Base-by-base conservation (phyloP, 2,797 vertebrate species). In the Agapornis canus region DNA sequence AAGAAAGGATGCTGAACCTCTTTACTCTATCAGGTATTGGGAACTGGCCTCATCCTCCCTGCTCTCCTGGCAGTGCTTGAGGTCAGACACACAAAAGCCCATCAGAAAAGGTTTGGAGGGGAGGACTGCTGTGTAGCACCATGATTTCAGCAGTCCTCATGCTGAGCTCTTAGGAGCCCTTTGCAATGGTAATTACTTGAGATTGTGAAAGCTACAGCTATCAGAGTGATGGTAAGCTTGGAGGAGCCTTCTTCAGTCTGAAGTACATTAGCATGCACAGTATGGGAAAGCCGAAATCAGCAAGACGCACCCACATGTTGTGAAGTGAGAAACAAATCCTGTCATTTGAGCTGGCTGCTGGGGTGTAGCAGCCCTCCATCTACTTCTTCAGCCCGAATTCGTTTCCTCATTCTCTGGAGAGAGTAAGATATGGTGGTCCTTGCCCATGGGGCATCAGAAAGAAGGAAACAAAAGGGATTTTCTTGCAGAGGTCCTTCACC, bases 81-180 rank as follows among this genome's bases (percentile, higher is more conserved):
- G 39, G 8, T 64, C 45, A 69, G 40, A 82, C 90, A 68, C 1
- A 2, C 25, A 54, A 63, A 15, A 37, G 13, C 15, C 17, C 18
- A 29, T 11, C 39, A 76, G 63, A 49, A 20, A 15, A 39, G 19
- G 19, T 51, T 47, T 52, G 23, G 3, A 3, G n/a, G 5, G 17
- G 5, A 68, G 11, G 19, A 47, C 26, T 54, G 22, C 14, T 45
- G 35, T 49, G 26, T 29, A 89, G 39, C 9, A 5, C 14, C 5
- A 1, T 3, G 1, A 52, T 60, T 60, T 75, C 0, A 0, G 27
- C 3, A 2, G 7, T 56, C 27, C 47, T 87, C 3, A 0, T 10
- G 4, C 66, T 40, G n/a, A 89, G n/a, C 48, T 78, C 45, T 26
- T 27, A 82, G 71, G 39, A 89, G 32, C 45, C 37, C 54, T 93